Percentiles rank a stretch among this genome's conserved stretches.
Evolutionary conservation across 2,113 vertebrate species (phyloP).

Genomic region (Sorex araneus): DNA sequence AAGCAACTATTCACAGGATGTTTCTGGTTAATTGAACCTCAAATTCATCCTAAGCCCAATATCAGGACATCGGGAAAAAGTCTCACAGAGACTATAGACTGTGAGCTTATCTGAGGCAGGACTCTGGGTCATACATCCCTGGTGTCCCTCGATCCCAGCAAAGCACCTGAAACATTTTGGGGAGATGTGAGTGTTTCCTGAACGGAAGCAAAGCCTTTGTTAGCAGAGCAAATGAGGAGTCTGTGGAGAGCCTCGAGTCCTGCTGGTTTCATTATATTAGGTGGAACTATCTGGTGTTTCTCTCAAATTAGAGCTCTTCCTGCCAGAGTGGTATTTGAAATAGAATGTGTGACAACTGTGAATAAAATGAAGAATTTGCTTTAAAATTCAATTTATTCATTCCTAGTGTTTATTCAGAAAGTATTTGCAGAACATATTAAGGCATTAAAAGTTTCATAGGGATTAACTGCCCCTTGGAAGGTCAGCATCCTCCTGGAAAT

Average conservation of each 20-base stretch:
- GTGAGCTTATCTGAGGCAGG: background rate
- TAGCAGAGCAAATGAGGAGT: constrained; percentile 71
- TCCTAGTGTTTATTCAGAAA: constrained; percentile 73
- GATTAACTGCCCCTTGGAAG: constrained; percentile 43
- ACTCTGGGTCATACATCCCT: background rate
- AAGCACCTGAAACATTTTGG: constrained; percentile 30
- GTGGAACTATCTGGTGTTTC: constrained; percentile 66
- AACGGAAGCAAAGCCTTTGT: constrained; percentile 65
- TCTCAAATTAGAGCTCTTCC: constrained; percentile 79
- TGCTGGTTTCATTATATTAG: constrained; percentile 73
- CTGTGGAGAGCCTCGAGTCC: constrained; percentile 50
- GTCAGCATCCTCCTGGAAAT: constrained; percentile 37
- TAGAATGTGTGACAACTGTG: constrained; percentile 60
- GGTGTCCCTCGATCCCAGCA: background rate
- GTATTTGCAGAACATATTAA: constrained; percentile 76
- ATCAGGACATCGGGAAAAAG: background rate
- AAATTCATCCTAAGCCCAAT: constrained; percentile 52
- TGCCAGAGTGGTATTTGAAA: constrained; percentile 76
- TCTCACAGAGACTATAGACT: background rate
- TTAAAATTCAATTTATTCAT: constrained; percentile 77
- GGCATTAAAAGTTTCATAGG: constrained; percentile 75
- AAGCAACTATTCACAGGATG: background rate
- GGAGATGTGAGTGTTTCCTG: constrained; percentile 10
- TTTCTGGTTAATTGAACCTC: constrained; percentile 39
- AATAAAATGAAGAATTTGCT: constrained; percentile 76